phyloP scores from a whole-genome alignment of 2,888 invertebrate species.

The Macaria notata region DNA sequence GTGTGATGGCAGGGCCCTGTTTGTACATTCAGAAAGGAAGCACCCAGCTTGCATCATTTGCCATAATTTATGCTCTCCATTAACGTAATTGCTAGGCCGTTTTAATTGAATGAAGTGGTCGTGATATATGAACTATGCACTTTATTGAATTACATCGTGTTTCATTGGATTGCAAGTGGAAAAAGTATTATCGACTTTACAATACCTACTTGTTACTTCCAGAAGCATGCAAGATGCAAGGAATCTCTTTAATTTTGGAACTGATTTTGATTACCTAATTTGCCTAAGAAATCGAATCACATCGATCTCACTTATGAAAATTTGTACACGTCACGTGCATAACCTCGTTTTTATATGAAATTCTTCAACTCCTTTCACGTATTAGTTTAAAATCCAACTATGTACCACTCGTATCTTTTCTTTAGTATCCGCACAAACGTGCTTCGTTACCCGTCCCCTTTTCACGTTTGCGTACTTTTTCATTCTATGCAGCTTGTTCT shows the following conservation, averaged over 20 bases:
- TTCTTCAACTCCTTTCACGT: too few relatives aligned
- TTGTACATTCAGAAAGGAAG: slow-evolving; percentile 11
- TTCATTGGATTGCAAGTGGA: slow-evolving; percentile 7
- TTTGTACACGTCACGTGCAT: too few relatives aligned
- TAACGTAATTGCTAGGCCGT: slow-evolving; percentile 14
- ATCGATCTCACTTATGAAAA: too few relatives aligned
- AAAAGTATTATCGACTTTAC: background rate
- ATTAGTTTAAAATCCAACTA: background rate
- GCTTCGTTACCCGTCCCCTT: slow-evolving; percentile 4
- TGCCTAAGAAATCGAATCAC: too few relatives aligned
- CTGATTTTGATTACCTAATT: too few relatives aligned
- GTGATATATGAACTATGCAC: slow-evolving; percentile 14
- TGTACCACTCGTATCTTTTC: background rate
- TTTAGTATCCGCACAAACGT: background rate
- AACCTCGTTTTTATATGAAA: too few relatives aligned
- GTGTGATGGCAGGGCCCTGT: slow-evolving; percentile 4
- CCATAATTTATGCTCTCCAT: slow-evolving; percentile 11
- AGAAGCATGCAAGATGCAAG: too few relatives aligned
- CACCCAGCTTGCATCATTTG: slow-evolving; percentile 1
- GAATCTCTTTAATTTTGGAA: too few relatives aligned
- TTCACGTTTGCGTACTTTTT: slow-evolving; percentile 14
- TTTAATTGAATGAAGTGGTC: slow-evolving; percentile 14
- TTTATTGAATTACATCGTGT: slow-evolving; percentile 15
- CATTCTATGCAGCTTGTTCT: slow-evolving; percentile 6
- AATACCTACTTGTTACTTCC: too few relatives aligned